Evolutionary conservation across 1,140 invertebrate species (phyloP), one percentile per base, ranked within the genome.

Genomic region (Panonychus citri): DNA sequence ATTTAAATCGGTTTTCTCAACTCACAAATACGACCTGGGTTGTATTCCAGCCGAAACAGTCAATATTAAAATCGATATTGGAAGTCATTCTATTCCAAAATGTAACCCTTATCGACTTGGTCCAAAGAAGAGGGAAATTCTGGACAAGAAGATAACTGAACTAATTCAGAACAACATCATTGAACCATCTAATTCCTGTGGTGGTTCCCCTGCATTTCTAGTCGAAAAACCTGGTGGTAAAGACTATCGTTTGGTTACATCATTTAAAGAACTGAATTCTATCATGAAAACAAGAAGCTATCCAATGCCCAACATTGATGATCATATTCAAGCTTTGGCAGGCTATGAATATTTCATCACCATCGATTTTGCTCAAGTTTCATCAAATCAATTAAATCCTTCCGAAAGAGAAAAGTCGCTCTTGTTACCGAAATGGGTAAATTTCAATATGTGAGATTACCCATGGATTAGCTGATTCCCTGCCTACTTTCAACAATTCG

Each of bases 401-500:
- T 4, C 17, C 7, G 17, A n/a, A 46, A 5, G 42, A 5, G 42
- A 46, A 46, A 19, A 46, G 21, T 24, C 42, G 70, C 70, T 0
- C 71, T 72, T 60, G 61, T 60, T 0, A 64, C 65, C 5, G 64
- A 65, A 1, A 57, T 62, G 19, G 60, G 62, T 3, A 59, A 60
- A 12, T 65, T 37, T 42, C 58, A 64, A 50, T 60, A 53, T 21
- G 8, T 24, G 4, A 13, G 55, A 7, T 55, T 64, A 54, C 62
- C 62, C 0, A 57, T 62, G 60, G 62, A 15, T 50, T 62, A 10
- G 21, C 30, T 13, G 42, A 54, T 54, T 28, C 28, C 58, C 62
- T 19, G 58, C 60, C 5, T 55, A 39, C 5, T 71, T 70, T 53
- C 65, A 67, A 53, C 52, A 69, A 8, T 37, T 68, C 0, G 64